Base-by-base conservation (phyloP, 2,888 invertebrate genomes). In the Cerastis leucographa region DNA sequence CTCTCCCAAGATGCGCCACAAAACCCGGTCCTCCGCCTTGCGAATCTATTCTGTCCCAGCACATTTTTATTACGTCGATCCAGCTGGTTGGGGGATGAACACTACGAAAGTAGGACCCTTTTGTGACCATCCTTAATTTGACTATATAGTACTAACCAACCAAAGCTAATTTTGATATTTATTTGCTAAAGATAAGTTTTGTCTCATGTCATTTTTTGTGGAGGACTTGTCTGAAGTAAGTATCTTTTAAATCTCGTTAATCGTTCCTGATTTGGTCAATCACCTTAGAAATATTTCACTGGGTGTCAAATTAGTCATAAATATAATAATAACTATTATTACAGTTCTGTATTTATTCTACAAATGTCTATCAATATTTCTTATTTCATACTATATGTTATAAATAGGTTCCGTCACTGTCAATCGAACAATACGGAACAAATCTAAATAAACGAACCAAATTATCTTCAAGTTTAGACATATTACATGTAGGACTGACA, bases 401-500 rank as follows among this genome's bases (percentile, higher is more conserved):
- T 42, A 64, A 42, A n/a, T 42, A 42, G 12, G 17, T 73, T 74
- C 49, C 56, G 64, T 64, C 74, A 56, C 54, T 79, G 66, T 71
- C 71, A 61, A 71, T 74, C 19, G 40, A 19, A 75, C 61, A 74
- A 81, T 74, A 82, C 65, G 75, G 72, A 78, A 85, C 71, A 59
- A 35, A 44, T n/a, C 42, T 25, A 64, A 72, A 73, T 74, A 80
- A 77, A 75, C 68, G 76, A 78, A 69, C 67, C 71, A 78, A 82
- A 81, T 80, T 81, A 81, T 86, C 80, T 77, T 83, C 44, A 80
- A 86, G 64, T 74, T 70, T 80, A 77, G 74, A 81, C 79, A 72
- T 72, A 65, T 86, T 86, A 86, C 85, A 85, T 86, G 87, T 59
- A 46, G 85, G 86, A 66, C 80, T 82, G 76, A 70, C 84, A 90